phyloP scores from a whole-genome alignment of 2,113 vertebrate species.

The Cryptotis parvus region DNA sequence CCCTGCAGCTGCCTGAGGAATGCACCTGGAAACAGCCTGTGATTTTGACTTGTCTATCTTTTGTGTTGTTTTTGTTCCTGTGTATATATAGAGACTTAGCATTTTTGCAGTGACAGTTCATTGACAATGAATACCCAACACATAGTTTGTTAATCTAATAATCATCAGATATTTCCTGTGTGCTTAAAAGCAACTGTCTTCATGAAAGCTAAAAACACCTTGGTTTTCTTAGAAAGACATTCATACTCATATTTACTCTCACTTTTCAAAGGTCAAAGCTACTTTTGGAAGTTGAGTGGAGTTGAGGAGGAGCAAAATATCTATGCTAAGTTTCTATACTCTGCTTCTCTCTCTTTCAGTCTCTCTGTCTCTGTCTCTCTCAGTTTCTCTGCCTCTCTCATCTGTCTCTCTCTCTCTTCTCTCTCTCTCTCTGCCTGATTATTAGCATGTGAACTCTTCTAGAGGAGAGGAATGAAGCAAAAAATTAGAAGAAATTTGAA shows the following conservation, averaged over 20 bases:
- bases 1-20: conserved; percentile 82
- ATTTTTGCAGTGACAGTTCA: conserved; percentile 85
- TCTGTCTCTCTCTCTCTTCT: neutral
- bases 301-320: conserved; percentile 33
- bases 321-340: conserved; percentile 37
- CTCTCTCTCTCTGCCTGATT: conserved; percentile 3
- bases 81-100: conserved; percentile 17
- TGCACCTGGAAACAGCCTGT: conserved; percentile 81
- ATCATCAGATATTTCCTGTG: conserved; percentile 85
- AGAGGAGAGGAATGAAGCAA: conserved; percentile 46
- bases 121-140: conserved; percentile 86
- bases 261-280: conserved; percentile 80
- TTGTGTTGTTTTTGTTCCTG: conserved; percentile 57
- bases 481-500: conserved; percentile 63
- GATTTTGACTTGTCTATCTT: conserved; percentile 73
- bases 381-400: no score
- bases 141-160: conserved; percentile 80
- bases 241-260: conserved; percentile 65
- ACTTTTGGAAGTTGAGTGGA: conserved; percentile 65
- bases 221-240: conserved; percentile 74
- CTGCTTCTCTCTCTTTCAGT: neutral
- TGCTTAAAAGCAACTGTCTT: conserved; percentile 78
- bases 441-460: conserved; percentile 23
- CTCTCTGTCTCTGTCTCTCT: no score
- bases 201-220: conserved; percentile 80